phyloP scores from a whole-genome alignment of 2,888 invertebrate species.

The Ceraclea dissimilis region DNA sequence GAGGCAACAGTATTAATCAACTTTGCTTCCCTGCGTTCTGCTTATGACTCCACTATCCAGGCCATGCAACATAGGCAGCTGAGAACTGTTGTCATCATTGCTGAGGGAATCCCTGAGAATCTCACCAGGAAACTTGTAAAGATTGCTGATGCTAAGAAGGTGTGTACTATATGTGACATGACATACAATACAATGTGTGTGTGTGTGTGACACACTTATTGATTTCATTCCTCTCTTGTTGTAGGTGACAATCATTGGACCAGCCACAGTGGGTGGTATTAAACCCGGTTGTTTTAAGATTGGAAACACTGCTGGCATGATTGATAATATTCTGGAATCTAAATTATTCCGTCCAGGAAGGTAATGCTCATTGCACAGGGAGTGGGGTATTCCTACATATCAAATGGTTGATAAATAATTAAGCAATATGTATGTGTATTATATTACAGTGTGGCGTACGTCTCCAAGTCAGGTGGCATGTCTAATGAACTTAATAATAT shows the following conservation, averaged over 20 bases:
- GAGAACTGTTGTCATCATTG: constrained; percentile 94
- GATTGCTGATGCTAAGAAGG: constrained; percentile 73
- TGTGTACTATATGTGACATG: constrained; percentile 42
- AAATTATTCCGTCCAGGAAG: constrained; percentile 93
- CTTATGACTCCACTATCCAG: constrained; percentile 93
- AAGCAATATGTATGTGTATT: neutral
- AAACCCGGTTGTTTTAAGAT: constrained; percentile 99
- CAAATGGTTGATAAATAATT: neutral
- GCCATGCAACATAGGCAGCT: constrained; percentile 92
- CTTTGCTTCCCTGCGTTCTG: constrained; percentile 95
- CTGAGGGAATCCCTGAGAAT: constrained; percentile 99
- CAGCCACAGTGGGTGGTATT: constrained; percentile 94
- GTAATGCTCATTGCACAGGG: constrained; percentile 42
- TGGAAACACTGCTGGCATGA: constrained; percentile 99
- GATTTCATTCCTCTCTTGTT: neutral
- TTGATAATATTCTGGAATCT: constrained; percentile 97
- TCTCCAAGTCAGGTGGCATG: constrained; percentile 98
- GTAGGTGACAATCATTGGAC: constrained; percentile 73
- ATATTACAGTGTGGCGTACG: constrained; percentile 84
- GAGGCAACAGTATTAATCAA: constrained; percentile 94
- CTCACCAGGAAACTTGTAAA: constrained; percentile 90
- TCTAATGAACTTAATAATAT: constrained; percentile 99
- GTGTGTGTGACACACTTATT: neutral
- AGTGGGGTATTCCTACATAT: neutral
- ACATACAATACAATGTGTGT: neutral